phyloP scores from a whole-genome alignment of 1,140 invertebrate genomes.

The Drosophila suzukii region DNA sequence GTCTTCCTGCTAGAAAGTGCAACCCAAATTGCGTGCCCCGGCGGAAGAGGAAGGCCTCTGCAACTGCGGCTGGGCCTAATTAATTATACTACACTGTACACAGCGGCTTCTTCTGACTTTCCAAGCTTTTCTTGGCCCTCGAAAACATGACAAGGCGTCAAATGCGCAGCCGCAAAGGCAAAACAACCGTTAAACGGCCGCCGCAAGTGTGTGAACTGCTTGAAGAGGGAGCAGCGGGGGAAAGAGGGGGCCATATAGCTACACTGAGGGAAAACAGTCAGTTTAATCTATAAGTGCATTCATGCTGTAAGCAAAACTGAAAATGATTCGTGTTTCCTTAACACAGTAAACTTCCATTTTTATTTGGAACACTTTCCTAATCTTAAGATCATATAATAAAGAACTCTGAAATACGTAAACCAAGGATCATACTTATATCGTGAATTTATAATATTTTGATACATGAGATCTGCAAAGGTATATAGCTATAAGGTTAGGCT shows the following conservation, averaged over 20 bases:
- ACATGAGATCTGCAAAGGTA: too few relatives aligned
- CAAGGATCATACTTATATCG: too few relatives aligned
- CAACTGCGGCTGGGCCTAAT: constrained; percentile 36
- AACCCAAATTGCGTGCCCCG: constrained; percentile 48
- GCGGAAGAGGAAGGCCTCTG: constrained; percentile 29
- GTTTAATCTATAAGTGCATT: not conserved
- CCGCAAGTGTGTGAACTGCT: constrained; percentile 42
- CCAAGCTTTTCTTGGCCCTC: constrained; percentile 20
- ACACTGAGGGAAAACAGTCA: constrained; percentile 4
- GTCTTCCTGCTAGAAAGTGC: constrained; percentile 54
- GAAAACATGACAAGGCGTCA: constrained; percentile 40
- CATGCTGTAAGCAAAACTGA: too few relatives aligned
- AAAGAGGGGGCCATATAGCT: not conserved
- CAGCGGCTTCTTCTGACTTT: not conserved
- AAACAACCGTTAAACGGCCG: constrained; percentile 43
- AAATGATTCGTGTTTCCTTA: too few relatives aligned
- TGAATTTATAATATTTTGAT: too few relatives aligned
- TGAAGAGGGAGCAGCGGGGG: not conserved
- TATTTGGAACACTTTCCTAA: too few relatives aligned
- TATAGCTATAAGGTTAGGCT: too few relatives aligned
- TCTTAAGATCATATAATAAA: too few relatives aligned
- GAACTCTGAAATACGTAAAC: too few relatives aligned
- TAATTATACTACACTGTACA: constrained; percentile 45
- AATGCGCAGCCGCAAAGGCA: constrained; percentile 50
- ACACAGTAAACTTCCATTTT: too few relatives aligned